Percentiles rank a stretch among this genome's conserved stretches.
Evolutionary conservation across 1,140 invertebrate genomes (phyloP).

Genomic region (Drosophila sproati): DNA sequence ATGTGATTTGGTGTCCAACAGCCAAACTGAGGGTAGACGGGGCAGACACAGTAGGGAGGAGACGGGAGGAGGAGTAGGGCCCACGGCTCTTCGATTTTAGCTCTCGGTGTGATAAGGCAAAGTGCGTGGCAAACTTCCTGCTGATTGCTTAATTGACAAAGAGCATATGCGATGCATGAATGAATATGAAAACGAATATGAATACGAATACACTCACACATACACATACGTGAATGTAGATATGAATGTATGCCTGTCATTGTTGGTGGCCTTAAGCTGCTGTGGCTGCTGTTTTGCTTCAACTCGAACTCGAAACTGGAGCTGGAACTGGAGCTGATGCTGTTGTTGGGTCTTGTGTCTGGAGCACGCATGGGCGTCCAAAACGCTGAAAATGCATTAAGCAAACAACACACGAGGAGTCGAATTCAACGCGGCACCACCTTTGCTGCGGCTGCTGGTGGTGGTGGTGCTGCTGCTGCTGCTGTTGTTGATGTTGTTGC

Average conservation of each 20-base stretch:
- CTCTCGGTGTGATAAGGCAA: slow-evolving; percentile 64
- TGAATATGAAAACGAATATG: slow-evolving; percentile 62
- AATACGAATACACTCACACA: slow-evolving; percentile 35
- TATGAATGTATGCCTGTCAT: slow-evolving; percentile 50
- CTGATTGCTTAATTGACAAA: slow-evolving; percentile 83
- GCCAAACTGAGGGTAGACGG: no score
- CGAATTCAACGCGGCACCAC: slow-evolving; percentile 44
- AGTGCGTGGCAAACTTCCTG: slow-evolving; percentile 81
- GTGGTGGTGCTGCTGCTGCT: not conserved
- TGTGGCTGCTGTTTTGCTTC: not conserved
- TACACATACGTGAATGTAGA: not conserved
- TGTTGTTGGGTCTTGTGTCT: slow-evolving; percentile 35
- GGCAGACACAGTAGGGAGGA: not conserved
- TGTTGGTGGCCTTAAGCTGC: slow-evolving; percentile 81
- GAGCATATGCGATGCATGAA: slow-evolving; percentile 81
- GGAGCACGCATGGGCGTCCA: slow-evolving; percentile 69
- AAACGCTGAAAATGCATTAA: slow-evolving; percentile 81
- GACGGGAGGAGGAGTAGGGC: not conserved
- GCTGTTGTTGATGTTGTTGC: slow-evolving; percentile 8
- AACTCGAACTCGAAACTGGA: not conserved
- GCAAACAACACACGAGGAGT: slow-evolving; percentile 52
- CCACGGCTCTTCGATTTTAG: not conserved
- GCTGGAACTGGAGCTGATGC: slow-evolving; percentile 18
- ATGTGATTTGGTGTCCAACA: slow-evolving; percentile 59
- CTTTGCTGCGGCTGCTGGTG: slow-evolving; percentile 3